These are phyloP conservation scores for Varroa destructor DNA, from an alignment of 1,140 invertebrate species.

Conservation along the genomic window DNA sequence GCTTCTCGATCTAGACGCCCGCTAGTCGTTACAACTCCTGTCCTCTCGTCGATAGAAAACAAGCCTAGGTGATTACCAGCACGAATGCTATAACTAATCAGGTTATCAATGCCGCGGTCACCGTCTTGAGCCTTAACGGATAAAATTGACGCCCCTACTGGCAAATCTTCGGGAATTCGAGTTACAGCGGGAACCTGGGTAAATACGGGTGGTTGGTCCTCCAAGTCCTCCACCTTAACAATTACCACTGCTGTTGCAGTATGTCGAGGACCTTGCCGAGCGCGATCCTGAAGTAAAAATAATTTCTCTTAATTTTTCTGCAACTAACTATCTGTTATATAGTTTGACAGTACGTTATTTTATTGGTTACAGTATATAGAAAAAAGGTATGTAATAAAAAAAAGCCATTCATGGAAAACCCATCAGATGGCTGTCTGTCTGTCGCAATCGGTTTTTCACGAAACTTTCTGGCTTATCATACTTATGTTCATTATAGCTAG, in stretches of 20 bases:
- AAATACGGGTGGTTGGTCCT: slow-evolving; percentile 80
- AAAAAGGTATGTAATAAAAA: neutral
- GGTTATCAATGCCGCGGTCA: slow-evolving; percentile 76
- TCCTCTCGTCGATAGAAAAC: slow-evolving; percentile 61
- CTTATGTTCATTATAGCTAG: too few relatives aligned
- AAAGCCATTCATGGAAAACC: too few relatives aligned
- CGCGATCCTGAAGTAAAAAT: slow-evolving; percentile 35
- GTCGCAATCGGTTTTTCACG: too few relatives aligned
- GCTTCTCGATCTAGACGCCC: slow-evolving; percentile 65
- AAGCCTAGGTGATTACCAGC: slow-evolving; percentile 46
- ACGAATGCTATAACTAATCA: slow-evolving; percentile 64
- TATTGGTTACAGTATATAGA: slow-evolving; percentile 18
- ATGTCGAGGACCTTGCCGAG: slow-evolving; percentile 43
- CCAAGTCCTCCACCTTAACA: slow-evolving; percentile 70
- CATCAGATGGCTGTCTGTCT: too few relatives aligned
- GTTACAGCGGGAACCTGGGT: slow-evolving; percentile 69
- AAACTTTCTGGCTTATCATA: too few relatives aligned
- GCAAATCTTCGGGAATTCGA: slow-evolving; percentile 67
- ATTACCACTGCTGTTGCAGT: slow-evolving; percentile 74
- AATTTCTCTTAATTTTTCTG: neutral
- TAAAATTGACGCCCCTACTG: slow-evolving; percentile 50
- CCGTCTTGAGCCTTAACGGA: slow-evolving; percentile 76
- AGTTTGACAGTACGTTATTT: neutral
- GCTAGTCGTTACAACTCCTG: slow-evolving; percentile 63
- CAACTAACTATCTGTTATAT: neutral